Evolutionary conservation across 2,888 invertebrate genomes (phyloP).

Genomic region (Meghimatium bilineatum): DNA sequence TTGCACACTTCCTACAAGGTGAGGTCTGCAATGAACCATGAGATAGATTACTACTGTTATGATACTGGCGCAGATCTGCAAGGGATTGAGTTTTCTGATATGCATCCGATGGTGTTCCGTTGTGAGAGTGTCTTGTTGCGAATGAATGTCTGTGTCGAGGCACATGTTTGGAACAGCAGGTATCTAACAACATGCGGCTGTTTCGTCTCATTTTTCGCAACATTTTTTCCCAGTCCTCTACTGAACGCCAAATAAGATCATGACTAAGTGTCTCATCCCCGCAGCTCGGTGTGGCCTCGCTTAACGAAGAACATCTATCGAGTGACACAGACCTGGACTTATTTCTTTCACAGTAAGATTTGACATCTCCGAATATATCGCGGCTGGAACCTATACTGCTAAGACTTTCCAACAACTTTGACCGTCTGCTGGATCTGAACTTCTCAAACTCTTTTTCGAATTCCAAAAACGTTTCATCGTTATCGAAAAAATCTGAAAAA

Average conservation of each 20-base stretch:
- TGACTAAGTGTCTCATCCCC: conserved; percentile 1
- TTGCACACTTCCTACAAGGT: not conserved
- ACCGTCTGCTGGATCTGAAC: conserved; percentile 63
- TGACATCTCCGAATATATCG: conserved; percentile 70
- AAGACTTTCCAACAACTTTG: conserved; percentile 58
- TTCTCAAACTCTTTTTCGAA: conserved; percentile 71
- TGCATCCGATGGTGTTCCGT: not conserved
- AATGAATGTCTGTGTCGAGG: conserved; percentile 22
- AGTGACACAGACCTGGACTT: conserved; percentile 13
- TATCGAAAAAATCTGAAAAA: conserved; percentile 71
- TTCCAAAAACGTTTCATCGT: conserved; percentile 69
- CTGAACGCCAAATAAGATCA: conserved; percentile 62
- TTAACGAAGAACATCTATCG: conserved; percentile 26
- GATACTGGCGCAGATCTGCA: conserved; percentile 30
- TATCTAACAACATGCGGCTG: conserved; percentile 52
- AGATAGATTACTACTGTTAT: not conserved
- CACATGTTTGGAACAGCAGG: not conserved
- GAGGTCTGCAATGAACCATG: not conserved
- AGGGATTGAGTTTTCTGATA: conserved; percentile 43
- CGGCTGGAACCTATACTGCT: conserved; percentile 65
- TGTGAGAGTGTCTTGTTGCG: not conserved
- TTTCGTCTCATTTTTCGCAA: conserved; percentile 65
- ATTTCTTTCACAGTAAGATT: conserved; percentile 69
- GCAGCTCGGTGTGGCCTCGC: conserved; percentile 36
- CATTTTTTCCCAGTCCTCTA: conserved; percentile 70